phyloP scores from a whole-genome alignment of 1,140 invertebrate genomes.

The Zaprionus lachaisei region DNA sequence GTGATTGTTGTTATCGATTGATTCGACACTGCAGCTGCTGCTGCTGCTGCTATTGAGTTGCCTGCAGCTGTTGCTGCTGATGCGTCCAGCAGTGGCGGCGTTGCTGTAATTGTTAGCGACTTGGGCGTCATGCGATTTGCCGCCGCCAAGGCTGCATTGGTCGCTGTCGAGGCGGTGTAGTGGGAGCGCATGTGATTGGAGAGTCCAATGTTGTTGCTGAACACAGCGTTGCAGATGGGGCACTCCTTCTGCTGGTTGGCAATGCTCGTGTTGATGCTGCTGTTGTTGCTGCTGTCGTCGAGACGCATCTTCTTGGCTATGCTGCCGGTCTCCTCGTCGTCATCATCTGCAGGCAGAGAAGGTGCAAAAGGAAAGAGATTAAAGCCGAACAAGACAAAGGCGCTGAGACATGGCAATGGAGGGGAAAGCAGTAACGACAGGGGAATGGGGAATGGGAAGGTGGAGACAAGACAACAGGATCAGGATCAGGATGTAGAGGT shows the following conservation, averaged over 20 bases:
- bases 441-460: not conserved
- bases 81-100: constrained; percentile 42
- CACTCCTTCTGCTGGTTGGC: constrained; percentile 77
- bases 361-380: not conserved
- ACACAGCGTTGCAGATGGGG: constrained; percentile 78
- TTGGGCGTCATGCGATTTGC: constrained; percentile 76
- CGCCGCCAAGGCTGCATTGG: constrained; percentile 62
- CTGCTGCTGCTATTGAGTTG: not conserved
- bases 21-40: not conserved
- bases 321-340: constrained; percentile 69
- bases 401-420: not conserved
- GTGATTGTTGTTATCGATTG: not conserved
- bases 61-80: not conserved
- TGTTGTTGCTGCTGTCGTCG: constrained; percentile 70
- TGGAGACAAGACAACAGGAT: not conserved
- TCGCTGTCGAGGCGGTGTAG: constrained; percentile 66
- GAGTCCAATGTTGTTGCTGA: constrained; percentile 78
- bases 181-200: constrained; percentile 84
- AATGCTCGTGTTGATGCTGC: constrained; percentile 54
- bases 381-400: not conserved
- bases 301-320: constrained; percentile 76
- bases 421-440: not conserved
- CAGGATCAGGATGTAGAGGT: not conserved
- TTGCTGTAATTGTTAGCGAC: constrained; percentile 71
- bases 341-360: constrained; percentile 56